phyloP scores from a whole-genome alignment of 2,888 invertebrate species.

The Crematogaster levior region DNA sequence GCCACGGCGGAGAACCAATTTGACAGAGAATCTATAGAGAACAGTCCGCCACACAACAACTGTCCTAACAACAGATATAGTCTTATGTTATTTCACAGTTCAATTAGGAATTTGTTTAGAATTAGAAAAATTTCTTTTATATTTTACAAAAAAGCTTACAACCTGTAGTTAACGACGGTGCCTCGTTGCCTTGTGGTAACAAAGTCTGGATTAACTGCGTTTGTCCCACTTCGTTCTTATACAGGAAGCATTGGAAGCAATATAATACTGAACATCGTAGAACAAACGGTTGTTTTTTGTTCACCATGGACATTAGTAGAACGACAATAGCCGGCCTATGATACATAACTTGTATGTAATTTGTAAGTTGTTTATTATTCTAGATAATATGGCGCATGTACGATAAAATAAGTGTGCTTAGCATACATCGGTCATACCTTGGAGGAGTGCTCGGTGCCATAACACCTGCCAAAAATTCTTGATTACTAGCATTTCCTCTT shows the following conservation, averaged over 20 bases:
- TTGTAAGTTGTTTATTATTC: neutral
- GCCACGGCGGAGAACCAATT: conserved; percentile 99
- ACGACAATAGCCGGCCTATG: conserved; percentile 96
- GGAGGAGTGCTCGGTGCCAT: conserved; percentile 97
- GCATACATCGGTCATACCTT: conserved; percentile 84
- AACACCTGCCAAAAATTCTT: conserved; percentile 95
- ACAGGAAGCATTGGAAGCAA: conserved; percentile 98
- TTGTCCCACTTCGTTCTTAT: conserved; percentile 96
- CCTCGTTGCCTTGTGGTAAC: conserved; percentile 94
- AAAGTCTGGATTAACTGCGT: conserved; percentile 96
- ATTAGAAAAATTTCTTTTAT: neutral
- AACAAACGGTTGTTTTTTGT: conserved; percentile 97
- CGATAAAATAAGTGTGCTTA: neutral
- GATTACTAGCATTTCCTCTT: conserved; percentile 95
- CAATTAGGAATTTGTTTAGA: neutral
- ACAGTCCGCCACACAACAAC: conserved; percentile 96
- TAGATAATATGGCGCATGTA: neutral
- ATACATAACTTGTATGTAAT: conserved; percentile 42
- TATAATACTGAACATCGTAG: conserved; percentile 98
- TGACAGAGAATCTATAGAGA: conserved; percentile 94
- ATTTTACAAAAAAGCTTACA: conserved; percentile 8
- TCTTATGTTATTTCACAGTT: neutral
- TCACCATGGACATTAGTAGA: conserved; percentile 98
- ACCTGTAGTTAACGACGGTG: conserved; percentile 89
- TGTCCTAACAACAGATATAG: conserved; percentile 89